Percentiles rank a stretch among this genome's conserved stretches.
phyloP scores from a whole-genome alignment of 2,888 invertebrate genomes.

The Rhingia rostrata region DNA sequence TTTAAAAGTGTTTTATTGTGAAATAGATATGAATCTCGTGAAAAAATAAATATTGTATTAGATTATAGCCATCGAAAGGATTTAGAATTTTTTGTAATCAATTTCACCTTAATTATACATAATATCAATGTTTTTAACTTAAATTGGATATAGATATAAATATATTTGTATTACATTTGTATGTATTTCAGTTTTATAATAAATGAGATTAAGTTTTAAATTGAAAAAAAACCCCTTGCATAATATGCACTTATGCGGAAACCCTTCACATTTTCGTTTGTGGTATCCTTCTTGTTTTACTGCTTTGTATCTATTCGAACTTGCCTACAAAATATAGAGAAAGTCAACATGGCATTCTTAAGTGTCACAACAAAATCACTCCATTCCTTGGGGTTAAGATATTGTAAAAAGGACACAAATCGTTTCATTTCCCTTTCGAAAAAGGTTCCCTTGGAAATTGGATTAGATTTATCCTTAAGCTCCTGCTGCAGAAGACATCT shows the following conservation, averaged over 20 bases:
- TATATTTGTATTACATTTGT: slow-evolving; percentile 4
- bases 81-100: background rate
- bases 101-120: too few species aligned
- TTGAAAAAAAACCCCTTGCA: slow-evolving; percentile 29
- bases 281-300: slow-evolving; percentile 24
- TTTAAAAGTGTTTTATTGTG: background rate
- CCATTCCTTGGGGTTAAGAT: slow-evolving; percentile 50
- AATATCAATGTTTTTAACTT: too few species aligned
- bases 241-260: slow-evolving; percentile 46
- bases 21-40: background rate
- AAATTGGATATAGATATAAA: background rate
- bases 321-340: slow-evolving; percentile 18
- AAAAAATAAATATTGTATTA: background rate
- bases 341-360: slow-evolving; percentile 62
- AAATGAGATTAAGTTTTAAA: slow-evolving; percentile 21
- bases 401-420: slow-evolving; percentile 45
- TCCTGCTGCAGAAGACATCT: slow-evolving; percentile 47
- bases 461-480: slow-evolving; percentile 67
- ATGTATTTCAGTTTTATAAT: slow-evolving; percentile 1
- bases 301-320: background rate
- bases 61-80: background rate
- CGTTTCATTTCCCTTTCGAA: slow-evolving; percentile 48
- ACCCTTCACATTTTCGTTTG: slow-evolving; percentile 31
- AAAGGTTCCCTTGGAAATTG: slow-evolving; percentile 68
- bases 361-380: slow-evolving; percentile 71